Percentiles rank a stretch among this genome's conserved stretches.
These are phyloP conservation scores for Myotis myotis DNA, from an alignment of 2,797 vertebrate species.

Conservation along the genomic window DNA sequence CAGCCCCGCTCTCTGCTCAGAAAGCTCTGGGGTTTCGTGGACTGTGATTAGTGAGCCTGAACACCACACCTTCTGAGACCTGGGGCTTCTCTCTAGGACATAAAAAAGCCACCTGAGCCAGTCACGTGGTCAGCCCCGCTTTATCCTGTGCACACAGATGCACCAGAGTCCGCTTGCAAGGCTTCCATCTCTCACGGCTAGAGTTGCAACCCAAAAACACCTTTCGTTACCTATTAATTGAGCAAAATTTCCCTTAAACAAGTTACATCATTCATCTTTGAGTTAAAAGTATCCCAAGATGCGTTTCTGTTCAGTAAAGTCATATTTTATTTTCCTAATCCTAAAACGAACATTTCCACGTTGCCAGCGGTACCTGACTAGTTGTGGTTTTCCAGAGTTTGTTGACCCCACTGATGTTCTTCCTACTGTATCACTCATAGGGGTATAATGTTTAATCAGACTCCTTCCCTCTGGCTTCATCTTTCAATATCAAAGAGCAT, in stretches of 20 bases:
- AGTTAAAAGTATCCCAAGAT: background rate
- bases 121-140: background rate
- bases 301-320: background rate
- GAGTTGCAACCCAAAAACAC: background rate
- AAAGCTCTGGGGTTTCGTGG: background rate
- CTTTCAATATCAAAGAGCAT: slow-evolving; percentile 25
- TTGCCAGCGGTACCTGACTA: background rate
- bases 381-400: background rate
- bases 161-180: rapidly evolving
- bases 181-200: background rate
- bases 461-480: slow-evolving; percentile 1
- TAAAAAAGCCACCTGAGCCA: background rate
- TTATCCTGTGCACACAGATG: background rate
- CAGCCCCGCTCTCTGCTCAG: background rate
- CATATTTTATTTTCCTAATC: slow-evolving; percentile 12
- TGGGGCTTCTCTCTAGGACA: background rate
- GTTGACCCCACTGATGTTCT: background rate
- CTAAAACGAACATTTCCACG: background rate
- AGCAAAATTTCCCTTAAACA: background rate
- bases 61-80: background rate
- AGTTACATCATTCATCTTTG: background rate
- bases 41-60: background rate
- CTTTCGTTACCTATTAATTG: background rate
- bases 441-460: background rate
- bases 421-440: background rate